Conservation (phyloP, 1,140 invertebrate species). For the Phortica variegata region DNA sequence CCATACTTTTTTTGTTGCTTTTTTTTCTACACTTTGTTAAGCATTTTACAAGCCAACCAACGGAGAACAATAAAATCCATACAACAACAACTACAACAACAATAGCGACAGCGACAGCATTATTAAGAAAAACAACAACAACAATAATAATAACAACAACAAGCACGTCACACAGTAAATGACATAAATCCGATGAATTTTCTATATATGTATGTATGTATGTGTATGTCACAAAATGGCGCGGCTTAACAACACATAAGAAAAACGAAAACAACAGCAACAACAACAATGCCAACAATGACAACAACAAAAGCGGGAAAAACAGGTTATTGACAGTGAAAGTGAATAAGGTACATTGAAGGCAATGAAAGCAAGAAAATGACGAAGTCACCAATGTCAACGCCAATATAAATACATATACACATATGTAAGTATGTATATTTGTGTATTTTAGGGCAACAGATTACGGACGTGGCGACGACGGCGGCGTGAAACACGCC, state of each 20-base stretch:
- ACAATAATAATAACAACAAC: constrained; percentile 7
- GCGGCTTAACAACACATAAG: constrained; percentile 16
- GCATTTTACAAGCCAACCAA: too few species aligned
- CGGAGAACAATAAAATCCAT: too few species aligned
- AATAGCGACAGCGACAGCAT: constrained; percentile 8
- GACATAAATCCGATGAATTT: constrained; percentile 29
- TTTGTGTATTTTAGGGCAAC: constrained; percentile 10
- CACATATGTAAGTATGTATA: too few species aligned
- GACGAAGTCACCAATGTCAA: neutral
- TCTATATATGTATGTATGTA: constrained; percentile 2
- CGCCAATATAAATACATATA: neutral
- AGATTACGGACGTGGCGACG: neutral
- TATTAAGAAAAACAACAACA: constrained; percentile 14
- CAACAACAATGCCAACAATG: constrained; percentile 1
- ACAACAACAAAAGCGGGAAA: neutral
- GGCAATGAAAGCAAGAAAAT: neutral
- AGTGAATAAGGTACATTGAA: too few species aligned
- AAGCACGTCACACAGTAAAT: constrained; percentile 21
- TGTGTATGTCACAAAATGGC: constrained; percentile 17
- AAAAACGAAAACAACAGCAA: neutral
- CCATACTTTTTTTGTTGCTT: neutral
- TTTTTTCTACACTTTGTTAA: constrained; percentile 1
- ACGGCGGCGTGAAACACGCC: neutral
- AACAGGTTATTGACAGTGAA: too few species aligned
- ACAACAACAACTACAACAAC: constrained; percentile 7